Conservation (phyloP, 2,113 vertebrate genomes). For the Eublepharis macularius region DNA sequence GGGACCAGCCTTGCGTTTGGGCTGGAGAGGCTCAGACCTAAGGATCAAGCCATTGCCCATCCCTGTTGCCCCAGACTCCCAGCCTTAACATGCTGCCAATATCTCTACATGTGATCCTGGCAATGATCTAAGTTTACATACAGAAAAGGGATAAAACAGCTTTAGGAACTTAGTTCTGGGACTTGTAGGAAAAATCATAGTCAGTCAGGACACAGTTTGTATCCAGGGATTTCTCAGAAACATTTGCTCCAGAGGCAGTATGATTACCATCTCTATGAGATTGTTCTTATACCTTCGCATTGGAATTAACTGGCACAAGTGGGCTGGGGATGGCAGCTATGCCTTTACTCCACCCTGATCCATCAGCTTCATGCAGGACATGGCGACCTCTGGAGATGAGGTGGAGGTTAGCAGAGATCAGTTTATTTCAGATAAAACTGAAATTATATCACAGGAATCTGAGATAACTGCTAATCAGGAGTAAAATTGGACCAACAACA, state of each 20-base stretch:
- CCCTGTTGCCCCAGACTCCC: neutral
- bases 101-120: neutral
- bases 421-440: neutral
- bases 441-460: neutral
- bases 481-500: neutral
- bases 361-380: neutral
- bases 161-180: neutral
- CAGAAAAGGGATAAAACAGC: neutral
- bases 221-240: neutral
- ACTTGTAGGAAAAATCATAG: neutral
- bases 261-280: neutral
- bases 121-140: neutral
- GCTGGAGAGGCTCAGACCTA: neutral
- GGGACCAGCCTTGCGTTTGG: neutral
- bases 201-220: neutral
- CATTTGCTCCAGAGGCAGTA: neutral
- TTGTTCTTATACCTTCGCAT: neutral
- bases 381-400: neutral
- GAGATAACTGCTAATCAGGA: neutral
- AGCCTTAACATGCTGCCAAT: neutral
- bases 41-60: neutral
- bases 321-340: neutral
- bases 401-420: neutral
- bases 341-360: neutral
- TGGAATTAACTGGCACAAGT: neutral